Conservation (phyloP, 2,888 invertebrate genomes). For the Sminthurides aquaticus region DNA sequence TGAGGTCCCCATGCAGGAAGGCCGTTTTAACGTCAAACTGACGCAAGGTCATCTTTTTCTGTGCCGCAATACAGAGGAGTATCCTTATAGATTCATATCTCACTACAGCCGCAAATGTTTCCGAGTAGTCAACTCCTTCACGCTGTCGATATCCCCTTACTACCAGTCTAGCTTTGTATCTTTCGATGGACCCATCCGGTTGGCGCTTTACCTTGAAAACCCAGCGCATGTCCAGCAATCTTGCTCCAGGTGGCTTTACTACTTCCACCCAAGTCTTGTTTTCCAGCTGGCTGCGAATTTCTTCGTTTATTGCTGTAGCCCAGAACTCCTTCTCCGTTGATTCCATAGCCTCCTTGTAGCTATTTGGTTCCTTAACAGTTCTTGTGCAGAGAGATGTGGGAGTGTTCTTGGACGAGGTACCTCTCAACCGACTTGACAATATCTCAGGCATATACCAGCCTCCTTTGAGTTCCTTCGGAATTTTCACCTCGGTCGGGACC, state of each 20-base stretch:
- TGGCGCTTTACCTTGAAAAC: slow-evolving; percentile 20
- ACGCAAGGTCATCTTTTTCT: neutral
- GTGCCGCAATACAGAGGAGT: slow-evolving; percentile 8
- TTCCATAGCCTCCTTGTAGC: slow-evolving; percentile 3
- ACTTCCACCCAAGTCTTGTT: neutral
- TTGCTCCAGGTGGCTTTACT: slow-evolving; percentile 1
- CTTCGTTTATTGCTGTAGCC: slow-evolving; percentile 5
- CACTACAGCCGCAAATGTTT: slow-evolving; percentile 12
- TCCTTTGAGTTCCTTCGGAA: too few relatives aligned
- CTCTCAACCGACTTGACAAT: too few relatives aligned
- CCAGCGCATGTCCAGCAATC: slow-evolving; percentile 3
- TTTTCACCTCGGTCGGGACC: too few relatives aligned
- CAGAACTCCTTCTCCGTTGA: neutral
- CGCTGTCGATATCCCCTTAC: slow-evolving; percentile 6
- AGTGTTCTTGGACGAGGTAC: neutral
- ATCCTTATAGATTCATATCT: slow-evolving; percentile 10
- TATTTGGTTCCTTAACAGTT: neutral
- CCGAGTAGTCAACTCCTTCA: slow-evolving; percentile 4
- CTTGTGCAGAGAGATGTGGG: neutral
- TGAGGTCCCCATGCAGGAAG: slow-evolving; percentile 24
- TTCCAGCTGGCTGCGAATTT: neutral
- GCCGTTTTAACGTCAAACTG: slow-evolving; percentile 29
- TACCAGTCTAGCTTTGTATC: slow-evolving; percentile 15
- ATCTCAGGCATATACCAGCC: too few relatives aligned
- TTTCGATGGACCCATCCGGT: neutral